Conservation (phyloP, 2,113 vertebrate species). For the Zeus faber region DNA sequence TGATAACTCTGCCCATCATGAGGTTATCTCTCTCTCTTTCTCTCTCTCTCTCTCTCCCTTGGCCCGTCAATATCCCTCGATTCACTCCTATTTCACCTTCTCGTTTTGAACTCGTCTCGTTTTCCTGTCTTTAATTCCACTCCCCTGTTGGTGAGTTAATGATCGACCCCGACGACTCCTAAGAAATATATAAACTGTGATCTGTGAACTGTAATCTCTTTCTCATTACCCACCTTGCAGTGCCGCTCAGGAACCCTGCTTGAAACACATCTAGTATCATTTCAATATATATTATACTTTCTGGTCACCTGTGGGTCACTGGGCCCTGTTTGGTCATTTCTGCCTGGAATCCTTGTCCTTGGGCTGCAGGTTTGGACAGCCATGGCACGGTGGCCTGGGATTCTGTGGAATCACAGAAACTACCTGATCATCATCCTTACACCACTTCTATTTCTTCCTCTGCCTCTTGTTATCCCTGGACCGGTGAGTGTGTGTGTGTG, state of each 20-base stretch:
- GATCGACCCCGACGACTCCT: too few species aligned
- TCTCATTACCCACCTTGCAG: too few species aligned
- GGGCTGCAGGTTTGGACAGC: slow-evolving; percentile 26
- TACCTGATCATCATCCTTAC: slow-evolving; percentile 72
- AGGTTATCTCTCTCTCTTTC: neutral
- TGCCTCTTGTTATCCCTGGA: slow-evolving; percentile 72
- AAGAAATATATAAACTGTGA: too few species aligned
- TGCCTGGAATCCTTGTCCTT: neutral
- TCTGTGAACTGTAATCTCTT: too few species aligned
- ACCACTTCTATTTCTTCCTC: slow-evolving; percentile 76
- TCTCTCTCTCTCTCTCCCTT: neutral
- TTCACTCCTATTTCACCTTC: too few species aligned
- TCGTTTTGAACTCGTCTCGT: too few species aligned
- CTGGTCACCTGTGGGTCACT: neutral
- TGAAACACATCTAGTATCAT: slow-evolving; percentile 11
- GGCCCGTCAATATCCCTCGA: too few species aligned
- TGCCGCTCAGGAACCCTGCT: neutral
- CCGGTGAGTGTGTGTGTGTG: slow-evolving; percentile 75
- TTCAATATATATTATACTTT: slow-evolving; percentile 4
- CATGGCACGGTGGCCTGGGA: slow-evolving; percentile 48
- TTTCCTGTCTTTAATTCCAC: too few species aligned
- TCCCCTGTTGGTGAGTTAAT: too few species aligned
- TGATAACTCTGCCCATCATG: slow-evolving; percentile 26
- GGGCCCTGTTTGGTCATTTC: neutral
- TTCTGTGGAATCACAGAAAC: slow-evolving; percentile 76